A percentile compares a stretch with the other conserved stretches of the same genome.
phyloP scores from a whole-genome alignment of 2,113 vertebrate genomes.

The Paedocypris sp. region DNA sequence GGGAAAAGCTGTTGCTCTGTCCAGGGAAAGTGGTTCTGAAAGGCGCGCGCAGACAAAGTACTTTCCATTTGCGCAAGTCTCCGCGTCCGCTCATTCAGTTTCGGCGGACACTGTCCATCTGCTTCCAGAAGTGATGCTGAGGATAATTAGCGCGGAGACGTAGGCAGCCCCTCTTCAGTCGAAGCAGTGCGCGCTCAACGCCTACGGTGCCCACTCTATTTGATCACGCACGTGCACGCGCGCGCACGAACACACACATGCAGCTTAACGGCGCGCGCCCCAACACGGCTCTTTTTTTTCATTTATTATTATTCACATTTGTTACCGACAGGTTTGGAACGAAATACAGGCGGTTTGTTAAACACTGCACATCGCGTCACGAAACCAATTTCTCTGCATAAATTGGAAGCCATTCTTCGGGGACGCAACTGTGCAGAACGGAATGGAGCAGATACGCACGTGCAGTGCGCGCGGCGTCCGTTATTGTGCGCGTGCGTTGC shows the following conservation, averaged over 20 bases:
- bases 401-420: no score
- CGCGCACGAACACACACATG: neutral
- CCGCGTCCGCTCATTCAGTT: slow-evolving; percentile 1
- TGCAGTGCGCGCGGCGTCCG: no score
- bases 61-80: slow-evolving; percentile 21
- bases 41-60: neutral
- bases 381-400: no score
- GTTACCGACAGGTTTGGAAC: no score
- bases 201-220: slow-evolving; percentile 26
- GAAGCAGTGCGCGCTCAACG: slow-evolving; percentile 32
- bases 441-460: no score
- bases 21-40: slow-evolving; percentile 31
- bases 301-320: no score
- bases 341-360: no score
- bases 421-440: no score
- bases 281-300: no score
- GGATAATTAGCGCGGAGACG: slow-evolving; percentile 29
- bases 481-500: no score
- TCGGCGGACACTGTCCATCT: neutral
- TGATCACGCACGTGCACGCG: slow-evolving; percentile 20
- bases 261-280: no score
- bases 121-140: slow-evolving; percentile 17
- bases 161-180: slow-evolving; percentile 31
- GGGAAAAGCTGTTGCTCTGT: slow-evolving; percentile 41
- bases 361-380: no score